phyloP scores from a whole-genome alignment of 2,888 invertebrate species.

The Epiblema foenella region DNA sequence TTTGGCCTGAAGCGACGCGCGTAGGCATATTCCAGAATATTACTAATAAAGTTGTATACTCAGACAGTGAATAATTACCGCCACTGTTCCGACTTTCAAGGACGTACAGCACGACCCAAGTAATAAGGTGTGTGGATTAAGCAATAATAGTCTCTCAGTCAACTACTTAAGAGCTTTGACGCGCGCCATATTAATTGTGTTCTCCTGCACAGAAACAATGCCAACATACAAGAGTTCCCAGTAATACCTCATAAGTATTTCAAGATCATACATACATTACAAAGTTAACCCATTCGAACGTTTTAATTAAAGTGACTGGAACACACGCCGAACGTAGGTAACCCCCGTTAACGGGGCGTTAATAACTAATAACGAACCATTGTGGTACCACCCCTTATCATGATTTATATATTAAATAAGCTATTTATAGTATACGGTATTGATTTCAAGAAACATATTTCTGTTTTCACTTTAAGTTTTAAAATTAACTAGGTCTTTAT shows the following conservation, averaged over 20 bases:
- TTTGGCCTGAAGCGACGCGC: background rate
- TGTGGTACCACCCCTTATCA: constrained; percentile 10
- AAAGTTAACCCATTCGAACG: constrained; percentile 33
- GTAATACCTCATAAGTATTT: constrained; percentile 25
- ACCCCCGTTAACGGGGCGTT: constrained; percentile 20
- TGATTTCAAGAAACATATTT: background rate
- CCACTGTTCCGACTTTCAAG: constrained; percentile 12
- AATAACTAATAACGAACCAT: constrained; percentile 21
- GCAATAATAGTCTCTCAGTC: no score
- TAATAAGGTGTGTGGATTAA: no score
- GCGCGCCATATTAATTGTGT: no score
- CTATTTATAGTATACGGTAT: background rate
- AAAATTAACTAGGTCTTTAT: background rate
- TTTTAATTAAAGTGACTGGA: constrained; percentile 26
- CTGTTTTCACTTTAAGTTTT: background rate
- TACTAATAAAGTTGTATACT: background rate
- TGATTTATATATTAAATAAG: background rate
- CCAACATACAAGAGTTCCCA: constrained; percentile 3
- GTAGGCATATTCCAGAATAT: background rate
- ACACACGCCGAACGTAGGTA: background rate
- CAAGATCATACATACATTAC: constrained; percentile 36
- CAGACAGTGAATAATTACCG: constrained; percentile 22
- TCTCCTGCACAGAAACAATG: constrained; percentile 24
- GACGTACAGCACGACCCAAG: no score
- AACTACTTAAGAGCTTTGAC: no score